Conservation (phyloP, 2,888 invertebrate species). For the Aquatica leii region DNA sequence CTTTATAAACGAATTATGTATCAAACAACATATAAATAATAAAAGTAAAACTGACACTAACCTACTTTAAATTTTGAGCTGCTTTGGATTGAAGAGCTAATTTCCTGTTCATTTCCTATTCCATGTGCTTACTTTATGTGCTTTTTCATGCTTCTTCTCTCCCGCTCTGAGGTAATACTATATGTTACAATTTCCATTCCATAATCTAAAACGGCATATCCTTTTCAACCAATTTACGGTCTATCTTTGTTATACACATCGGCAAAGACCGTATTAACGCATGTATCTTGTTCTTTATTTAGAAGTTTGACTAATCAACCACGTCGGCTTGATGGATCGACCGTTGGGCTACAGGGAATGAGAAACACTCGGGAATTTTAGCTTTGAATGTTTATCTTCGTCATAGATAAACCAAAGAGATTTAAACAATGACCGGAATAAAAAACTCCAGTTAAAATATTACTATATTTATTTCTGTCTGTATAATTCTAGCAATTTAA, state of each 20-base stretch:
- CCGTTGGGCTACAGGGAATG: conserved; percentile 35
- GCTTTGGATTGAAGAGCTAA: conserved; percentile 27
- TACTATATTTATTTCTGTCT: conserved; percentile 24
- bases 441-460: conserved; percentile 24
- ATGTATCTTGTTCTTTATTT: conserved; percentile 30
- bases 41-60: conserved; percentile 20
- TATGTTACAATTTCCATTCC: conserved; percentile 37
- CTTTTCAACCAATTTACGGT: conserved; percentile 39
- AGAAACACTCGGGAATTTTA: conserved; percentile 27
- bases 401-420: conserved; percentile 30
- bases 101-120: conserved; percentile 32
- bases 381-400: conserved; percentile 27
- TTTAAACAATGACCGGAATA: conserved; percentile 27
- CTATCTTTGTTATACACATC: conserved; percentile 39
- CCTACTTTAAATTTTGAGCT: conserved; percentile 22
- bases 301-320: conserved; percentile 47
- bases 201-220: conserved; percentile 38
- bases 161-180: conserved; percentile 24
- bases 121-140: conserved; percentile 24
- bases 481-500: conserved; percentile 24
- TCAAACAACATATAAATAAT: conserved; percentile 14
- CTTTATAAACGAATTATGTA: too few relatives aligned
- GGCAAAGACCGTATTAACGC: conserved; percentile 33
- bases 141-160: conserved; percentile 24
- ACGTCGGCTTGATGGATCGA: conserved; percentile 50